A percentile compares a stretch with the other conserved stretches of the same genome.
phyloP scores from a whole-genome alignment of 1,140 invertebrate genomes.

The Drosophila varians region DNA sequence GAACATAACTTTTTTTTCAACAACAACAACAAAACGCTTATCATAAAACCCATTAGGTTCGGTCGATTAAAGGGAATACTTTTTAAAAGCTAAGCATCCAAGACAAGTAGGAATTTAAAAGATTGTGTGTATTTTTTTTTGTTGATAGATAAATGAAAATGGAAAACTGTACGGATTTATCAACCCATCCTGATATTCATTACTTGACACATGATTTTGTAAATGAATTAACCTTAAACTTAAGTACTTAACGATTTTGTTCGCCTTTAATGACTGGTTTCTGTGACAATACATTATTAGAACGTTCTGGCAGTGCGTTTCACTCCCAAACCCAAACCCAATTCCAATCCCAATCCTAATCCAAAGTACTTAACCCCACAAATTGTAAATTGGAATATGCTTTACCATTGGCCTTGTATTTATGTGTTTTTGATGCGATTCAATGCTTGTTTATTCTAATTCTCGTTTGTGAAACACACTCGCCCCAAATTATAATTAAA shows the following conservation, averaged over 20 bases:
- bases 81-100: background rate
- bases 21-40: slow-evolving; percentile 60
- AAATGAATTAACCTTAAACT: slow-evolving; percentile 52
- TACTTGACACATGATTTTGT: slow-evolving; percentile 41
- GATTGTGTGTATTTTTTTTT: background rate
- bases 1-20: background rate
- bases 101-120: background rate
- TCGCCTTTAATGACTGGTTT: slow-evolving; percentile 62
- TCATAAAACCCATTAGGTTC: slow-evolving; percentile 13
- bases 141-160: background rate
- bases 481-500: slow-evolving; percentile 1
- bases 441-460: background rate
- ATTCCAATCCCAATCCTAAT: too few species aligned
- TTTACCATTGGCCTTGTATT: background rate
- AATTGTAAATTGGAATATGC: background rate
- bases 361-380: background rate
- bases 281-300: slow-evolving; percentile 60
- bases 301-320: slow-evolving; percentile 26
- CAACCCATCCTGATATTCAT: background rate
- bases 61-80: slow-evolving; percentile 1
- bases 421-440: background rate
- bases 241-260: slow-evolving; percentile 51
- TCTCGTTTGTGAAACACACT: background rate
- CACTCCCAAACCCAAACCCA: too few species aligned
- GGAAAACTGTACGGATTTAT: background rate